Evolutionary conservation across 2,797 vertebrate genomes (phyloP), one percentile per base, ranked within the genome.

Genomic region (Chelonia mydas): DNA sequence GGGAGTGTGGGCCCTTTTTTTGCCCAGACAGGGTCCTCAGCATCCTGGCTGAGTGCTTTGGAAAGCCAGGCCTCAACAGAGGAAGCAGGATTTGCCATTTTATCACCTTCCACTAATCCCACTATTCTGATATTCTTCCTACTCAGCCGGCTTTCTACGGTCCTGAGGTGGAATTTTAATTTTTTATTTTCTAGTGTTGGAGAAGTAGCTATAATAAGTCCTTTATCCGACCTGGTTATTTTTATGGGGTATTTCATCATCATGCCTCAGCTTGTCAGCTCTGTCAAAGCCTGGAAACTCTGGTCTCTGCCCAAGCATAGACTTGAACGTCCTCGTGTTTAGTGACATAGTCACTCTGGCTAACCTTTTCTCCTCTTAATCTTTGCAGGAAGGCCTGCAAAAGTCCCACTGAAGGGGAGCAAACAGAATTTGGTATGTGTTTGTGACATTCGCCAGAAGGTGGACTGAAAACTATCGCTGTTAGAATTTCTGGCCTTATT

Each of bases 221-320:
- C 96, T 97, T 97, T 96, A 97, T 97, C 94, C 92, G 95, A 94
- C 89, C 92, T 95, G 91, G 94, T 90, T 96, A 92, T 97, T 97
- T 97, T 96, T 92, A 86, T 94, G 86, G 3, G 49, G 15, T 81
- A 87, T 96, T 96, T 96, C 94, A 95, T 91, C 94, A 94, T 92
- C 94, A 93, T 94, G 94, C 89, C 95, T 74, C 80, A 83, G 92
- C 94, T 97, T 97, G 93, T 97, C 92, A 85, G 90, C 94, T 96
- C 47, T 96, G 95, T 97, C 96, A 95, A 94, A 97, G 89, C 94
- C 89, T 0, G 3, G 96, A 94, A 97, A 94, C 94, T 92, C 95
- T 95, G 93, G 91, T 95, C 91, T 95, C 94, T 91, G 57, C 79
- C 89, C 89, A 92, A 84, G 86, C 92, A 79, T 88, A 94, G 94